Evolutionary conservation across 2,888 invertebrate species (phyloP).

Genomic region (Caenorhabditis drosophilae): DNA sequence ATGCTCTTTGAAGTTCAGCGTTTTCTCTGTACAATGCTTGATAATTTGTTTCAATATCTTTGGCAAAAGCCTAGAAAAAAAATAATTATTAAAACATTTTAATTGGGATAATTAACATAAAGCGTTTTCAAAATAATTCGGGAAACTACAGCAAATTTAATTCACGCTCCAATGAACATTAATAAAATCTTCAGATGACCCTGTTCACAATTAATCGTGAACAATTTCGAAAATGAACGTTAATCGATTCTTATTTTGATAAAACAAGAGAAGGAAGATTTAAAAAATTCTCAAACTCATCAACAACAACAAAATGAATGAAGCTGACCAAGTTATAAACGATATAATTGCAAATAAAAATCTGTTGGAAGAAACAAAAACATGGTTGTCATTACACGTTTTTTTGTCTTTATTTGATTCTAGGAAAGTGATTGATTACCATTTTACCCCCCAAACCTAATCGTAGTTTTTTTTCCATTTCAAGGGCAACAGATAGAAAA

Average conservation of each 20-base stretch:
- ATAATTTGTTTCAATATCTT: slow-evolving; percentile 48
- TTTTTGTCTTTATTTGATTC: slow-evolving; percentile 36
- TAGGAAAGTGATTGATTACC: slow-evolving; percentile 36
- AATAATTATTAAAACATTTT: too few species aligned
- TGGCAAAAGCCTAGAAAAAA: slow-evolving; percentile 42
- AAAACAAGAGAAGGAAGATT: too few species aligned
- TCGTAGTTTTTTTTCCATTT: slow-evolving; percentile 3
- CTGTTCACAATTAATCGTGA: background rate
- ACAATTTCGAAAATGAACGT: too few species aligned
- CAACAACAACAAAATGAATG: too few species aligned
- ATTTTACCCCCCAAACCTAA: too few species aligned
- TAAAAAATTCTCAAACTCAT: too few species aligned
- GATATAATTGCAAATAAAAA: background rate
- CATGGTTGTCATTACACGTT: too few species aligned
- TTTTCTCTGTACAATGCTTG: slow-evolving; percentile 54
- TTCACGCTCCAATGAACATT: background rate
- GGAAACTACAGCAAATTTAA: too few species aligned
- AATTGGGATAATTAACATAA: too few species aligned
- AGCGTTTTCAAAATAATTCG: too few species aligned
- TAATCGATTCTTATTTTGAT: too few species aligned
- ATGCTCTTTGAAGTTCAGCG: slow-evolving; percentile 48
- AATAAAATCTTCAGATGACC: background rate
- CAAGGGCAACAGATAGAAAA: slow-evolving; percentile 33
- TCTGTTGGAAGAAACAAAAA: too few species aligned
- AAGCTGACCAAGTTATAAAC: background rate